Conservation (phyloP, 2,113 vertebrate species). For the Stegastes partitus region DNA sequence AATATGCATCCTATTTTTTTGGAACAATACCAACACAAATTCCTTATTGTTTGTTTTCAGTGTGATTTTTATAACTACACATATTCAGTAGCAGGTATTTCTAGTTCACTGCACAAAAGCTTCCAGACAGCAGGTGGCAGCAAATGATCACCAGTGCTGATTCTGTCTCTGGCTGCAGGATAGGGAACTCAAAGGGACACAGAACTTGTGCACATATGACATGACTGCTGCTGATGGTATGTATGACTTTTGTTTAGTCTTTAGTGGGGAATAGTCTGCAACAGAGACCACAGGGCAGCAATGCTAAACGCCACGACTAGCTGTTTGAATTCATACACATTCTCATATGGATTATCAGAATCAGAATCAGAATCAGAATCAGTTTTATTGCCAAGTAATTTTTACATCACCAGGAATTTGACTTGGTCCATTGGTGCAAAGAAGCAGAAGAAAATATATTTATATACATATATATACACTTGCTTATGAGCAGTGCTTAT, state of each 20-base stretch:
- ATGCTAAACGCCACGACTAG: not conserved
- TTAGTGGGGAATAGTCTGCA: not conserved
- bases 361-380: too few species aligned
- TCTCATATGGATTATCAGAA: too few species aligned
- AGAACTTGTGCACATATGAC: not conserved
- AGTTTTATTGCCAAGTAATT: too few species aligned
- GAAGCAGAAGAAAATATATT: too few species aligned
- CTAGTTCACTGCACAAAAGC: not conserved
- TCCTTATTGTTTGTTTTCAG: not conserved
- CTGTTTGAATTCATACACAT: not conserved
- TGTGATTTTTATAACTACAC: not conserved
- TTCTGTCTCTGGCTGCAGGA: not conserved
- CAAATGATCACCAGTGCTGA: conserved; percentile 21
- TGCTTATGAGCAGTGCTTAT: too few species aligned
- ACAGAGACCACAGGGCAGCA: not conserved
- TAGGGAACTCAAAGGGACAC: not conserved
- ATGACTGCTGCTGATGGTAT: not conserved
- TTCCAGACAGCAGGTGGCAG: conserved; percentile 59
- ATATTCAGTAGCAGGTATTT: not conserved
- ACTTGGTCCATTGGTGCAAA: too few species aligned
- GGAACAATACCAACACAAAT: not conserved
- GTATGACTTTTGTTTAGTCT: not conserved
- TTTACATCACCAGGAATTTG: too few species aligned
- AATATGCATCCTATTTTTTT: too few species aligned
- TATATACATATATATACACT: too few species aligned